Conservation (phyloP, 2,113 vertebrate genomes). For the Coreoperca whiteheadi region DNA sequence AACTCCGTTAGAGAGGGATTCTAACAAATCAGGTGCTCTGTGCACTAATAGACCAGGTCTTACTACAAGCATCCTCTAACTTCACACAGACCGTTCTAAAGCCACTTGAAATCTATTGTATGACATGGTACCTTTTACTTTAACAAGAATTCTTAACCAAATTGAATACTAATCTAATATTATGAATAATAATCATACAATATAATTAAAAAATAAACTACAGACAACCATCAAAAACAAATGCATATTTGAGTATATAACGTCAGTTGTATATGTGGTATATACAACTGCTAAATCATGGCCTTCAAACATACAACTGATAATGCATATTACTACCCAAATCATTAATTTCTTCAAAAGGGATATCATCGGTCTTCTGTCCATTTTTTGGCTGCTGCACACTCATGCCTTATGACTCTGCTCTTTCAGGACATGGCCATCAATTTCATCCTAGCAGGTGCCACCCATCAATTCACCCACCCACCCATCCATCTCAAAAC, state of each 20-base stretch:
- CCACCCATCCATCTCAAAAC: constrained; percentile 6
- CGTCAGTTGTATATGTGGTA: background rate
- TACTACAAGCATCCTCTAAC: background rate
- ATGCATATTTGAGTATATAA: background rate
- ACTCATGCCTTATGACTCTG: constrained; percentile 16
- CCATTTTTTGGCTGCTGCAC: constrained; percentile 24
- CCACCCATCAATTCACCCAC: background rate
- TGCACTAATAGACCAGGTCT: constrained; percentile 22
- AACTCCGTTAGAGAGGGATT: constrained; percentile 7
- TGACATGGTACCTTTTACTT: background rate
- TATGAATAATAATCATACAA: background rate
- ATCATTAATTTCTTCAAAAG: constrained; percentile 10
- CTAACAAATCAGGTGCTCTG: constrained; percentile 3
- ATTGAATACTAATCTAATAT: background rate
- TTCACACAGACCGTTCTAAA: background rate
- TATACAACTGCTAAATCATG: background rate
- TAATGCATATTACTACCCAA: background rate
- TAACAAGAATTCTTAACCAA: background rate
- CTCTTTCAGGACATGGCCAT: constrained; percentile 22
- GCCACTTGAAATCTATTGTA: background rate
- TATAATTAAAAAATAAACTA: background rate
- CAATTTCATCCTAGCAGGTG: constrained; percentile 29
- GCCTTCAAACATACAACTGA: background rate
- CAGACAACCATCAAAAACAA: background rate
- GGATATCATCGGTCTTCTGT: constrained; percentile 10